Percentiles rank a stretch among this genome's conserved stretches.
Evolutionary conservation across 2,888 invertebrate species (phyloP).

Genomic region (Chloroclysta siterata): DNA sequence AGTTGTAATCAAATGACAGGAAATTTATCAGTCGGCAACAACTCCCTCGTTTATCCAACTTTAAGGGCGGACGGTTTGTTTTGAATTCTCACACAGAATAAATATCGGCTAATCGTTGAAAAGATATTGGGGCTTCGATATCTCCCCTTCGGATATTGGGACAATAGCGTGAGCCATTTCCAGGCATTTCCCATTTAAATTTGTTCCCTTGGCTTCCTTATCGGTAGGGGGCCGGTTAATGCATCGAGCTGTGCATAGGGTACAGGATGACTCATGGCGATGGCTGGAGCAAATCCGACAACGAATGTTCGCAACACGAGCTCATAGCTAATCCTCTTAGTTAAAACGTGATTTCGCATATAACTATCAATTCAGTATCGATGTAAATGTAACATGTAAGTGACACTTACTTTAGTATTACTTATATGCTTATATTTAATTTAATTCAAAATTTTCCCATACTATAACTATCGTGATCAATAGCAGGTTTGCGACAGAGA

Average conservation of each 20-base stretch:
- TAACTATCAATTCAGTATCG: not conserved
- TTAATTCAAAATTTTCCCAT: too few relatives aligned
- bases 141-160: constrained; percentile 72
- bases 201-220: constrained; percentile 76
- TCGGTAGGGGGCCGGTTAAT: constrained; percentile 58
- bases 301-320: constrained; percentile 11
- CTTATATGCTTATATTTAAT: too few relatives aligned
- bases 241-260: constrained; percentile 52
- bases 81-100: constrained; percentile 75
- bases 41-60: constrained; percentile 43
- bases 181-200: constrained; percentile 80
- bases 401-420: too few relatives aligned
- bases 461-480: too few relatives aligned
- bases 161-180: constrained; percentile 81
- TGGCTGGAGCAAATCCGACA: constrained; percentile 35
- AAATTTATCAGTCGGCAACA: constrained; percentile 40
- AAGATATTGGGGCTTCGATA: constrained; percentile 68
- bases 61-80: constrained; percentile 59
- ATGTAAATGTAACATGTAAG: too few relatives aligned
- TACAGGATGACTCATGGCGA: constrained; percentile 54
- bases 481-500: too few relatives aligned
- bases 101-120: constrained; percentile 73
- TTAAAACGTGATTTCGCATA: constrained; percentile 1
- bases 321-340: not conserved
- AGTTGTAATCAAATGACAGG: constrained; percentile 32